phyloP scores from a whole-genome alignment of 2,797 vertebrate genomes.

The Syngnathus acus region DNA sequence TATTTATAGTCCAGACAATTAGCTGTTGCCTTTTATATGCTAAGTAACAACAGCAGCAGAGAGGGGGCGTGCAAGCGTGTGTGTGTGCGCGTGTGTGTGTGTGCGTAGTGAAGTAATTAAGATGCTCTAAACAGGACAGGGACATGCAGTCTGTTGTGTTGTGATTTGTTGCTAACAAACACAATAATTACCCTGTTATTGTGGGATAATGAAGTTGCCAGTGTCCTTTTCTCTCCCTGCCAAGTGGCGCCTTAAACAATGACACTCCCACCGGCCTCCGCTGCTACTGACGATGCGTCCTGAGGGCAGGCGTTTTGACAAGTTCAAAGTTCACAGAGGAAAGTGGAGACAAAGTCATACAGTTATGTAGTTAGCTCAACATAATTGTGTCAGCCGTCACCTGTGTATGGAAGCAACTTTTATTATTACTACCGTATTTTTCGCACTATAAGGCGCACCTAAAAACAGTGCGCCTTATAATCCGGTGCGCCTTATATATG shows the following conservation, averaged over 20 bases:
- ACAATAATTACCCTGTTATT: conserved; percentile 99
- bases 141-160: conserved; percentile 99
- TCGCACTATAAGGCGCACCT: no score
- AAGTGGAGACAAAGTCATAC: neutral
- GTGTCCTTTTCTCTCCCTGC: conserved; percentile 82
- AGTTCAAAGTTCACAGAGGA: conserved; percentile 56
- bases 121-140: conserved; percentile 98
- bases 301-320: conserved; percentile 27
- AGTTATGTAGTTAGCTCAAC: neutral
- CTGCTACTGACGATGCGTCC: conserved; percentile 33
- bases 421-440: no score
- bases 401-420: neutral
- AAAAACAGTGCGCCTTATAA: no score
- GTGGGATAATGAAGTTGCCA: conserved; percentile 99
- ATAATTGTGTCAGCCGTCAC: conserved; percentile 10
- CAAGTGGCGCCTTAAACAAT: conserved; percentile 67
- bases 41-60: conserved; percentile 87
- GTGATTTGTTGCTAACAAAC: conserved; percentile 99
- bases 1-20: conserved; percentile 99
- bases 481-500: no score
- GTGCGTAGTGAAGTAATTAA: conserved; percentile 85
- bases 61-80: conserved; percentile 27
- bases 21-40: conserved; percentile 99
- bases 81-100: conserved; percentile 50
- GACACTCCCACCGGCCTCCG: conserved; percentile 45